Evolutionary conservation across 2,113 vertebrate species (phyloP).

Genomic region (Ascaphus truei): DNA sequence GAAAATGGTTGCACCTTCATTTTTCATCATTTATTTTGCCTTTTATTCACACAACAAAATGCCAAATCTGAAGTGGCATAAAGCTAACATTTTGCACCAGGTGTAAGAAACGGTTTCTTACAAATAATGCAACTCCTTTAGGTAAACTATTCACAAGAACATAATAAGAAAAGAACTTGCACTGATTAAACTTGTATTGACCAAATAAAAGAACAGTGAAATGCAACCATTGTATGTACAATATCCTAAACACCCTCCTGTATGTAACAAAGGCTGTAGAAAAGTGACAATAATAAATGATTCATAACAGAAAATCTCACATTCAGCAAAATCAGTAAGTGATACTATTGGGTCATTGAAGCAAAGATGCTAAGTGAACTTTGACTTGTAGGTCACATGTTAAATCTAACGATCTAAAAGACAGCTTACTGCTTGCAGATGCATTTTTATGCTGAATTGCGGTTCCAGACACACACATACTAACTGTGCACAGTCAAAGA

Average conservation of each 20-base stretch:
- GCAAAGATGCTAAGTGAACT: slow-evolving; percentile 45
- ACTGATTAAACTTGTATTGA: too few species aligned
- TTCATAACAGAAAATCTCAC: slow-evolving; percentile 29
- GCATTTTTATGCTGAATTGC: slow-evolving; percentile 61
- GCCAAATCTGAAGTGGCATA: too few species aligned
- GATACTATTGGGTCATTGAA: slow-evolving; percentile 44
- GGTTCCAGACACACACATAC: slow-evolving; percentile 47
- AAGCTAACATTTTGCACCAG: too few species aligned
- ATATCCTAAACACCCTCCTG: background rate
- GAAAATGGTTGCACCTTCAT: too few species aligned
- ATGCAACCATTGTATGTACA: background rate
- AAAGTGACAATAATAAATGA: slow-evolving; percentile 31
- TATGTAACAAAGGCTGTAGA: background rate
- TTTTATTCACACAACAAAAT: too few species aligned
- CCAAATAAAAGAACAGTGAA: too few species aligned
- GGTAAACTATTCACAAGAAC: too few species aligned
- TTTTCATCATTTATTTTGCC: too few species aligned
- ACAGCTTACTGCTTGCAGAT: slow-evolving; percentile 57
- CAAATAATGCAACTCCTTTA: too few species aligned
- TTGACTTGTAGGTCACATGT: slow-evolving; percentile 57
- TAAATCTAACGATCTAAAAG: slow-evolving; percentile 58
- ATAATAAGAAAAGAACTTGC: too few species aligned
- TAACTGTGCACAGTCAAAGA: slow-evolving; percentile 5
- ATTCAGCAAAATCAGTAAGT: slow-evolving; percentile 38
- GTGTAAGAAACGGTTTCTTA: too few species aligned